Conservation (phyloP, 1,140 invertebrate genomes). For the Euglossa dilemma region DNA sequence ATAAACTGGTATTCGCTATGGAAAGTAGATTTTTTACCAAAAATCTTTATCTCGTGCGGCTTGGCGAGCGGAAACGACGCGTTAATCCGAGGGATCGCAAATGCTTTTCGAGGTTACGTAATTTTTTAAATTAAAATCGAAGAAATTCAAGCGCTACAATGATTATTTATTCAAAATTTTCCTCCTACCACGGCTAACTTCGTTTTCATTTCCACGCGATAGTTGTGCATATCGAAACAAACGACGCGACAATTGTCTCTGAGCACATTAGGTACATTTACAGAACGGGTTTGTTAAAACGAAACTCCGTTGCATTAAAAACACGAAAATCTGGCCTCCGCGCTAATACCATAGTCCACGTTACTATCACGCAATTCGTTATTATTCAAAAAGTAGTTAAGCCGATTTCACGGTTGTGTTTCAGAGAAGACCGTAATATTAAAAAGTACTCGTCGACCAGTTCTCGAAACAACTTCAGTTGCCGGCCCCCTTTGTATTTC, state of each 20-base stretch:
- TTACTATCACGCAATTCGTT: slow-evolving; percentile 42
- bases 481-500: slow-evolving; percentile 4
- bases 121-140: too few species aligned
- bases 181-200: neutral
- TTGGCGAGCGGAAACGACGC: neutral
- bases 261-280: neutral
- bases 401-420: slow-evolving; percentile 67
- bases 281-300: neutral
- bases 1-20: neutral
- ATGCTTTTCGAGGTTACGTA: too few species aligned
- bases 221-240: neutral
- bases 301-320: slow-evolving; percentile 32
- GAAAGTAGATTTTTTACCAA: neutral
- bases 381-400: slow-evolving; percentile 73
- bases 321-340: slow-evolving; percentile 25
- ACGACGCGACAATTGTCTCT: neutral
- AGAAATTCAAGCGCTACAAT: too few species aligned
- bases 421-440: slow-evolving; percentile 39
- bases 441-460: slow-evolving; percentile 54
- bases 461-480: slow-evolving; percentile 32
- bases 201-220: neutral
- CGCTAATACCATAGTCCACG: slow-evolving; percentile 27
- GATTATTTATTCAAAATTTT: too few species aligned
- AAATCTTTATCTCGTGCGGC: neutral
- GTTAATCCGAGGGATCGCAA: neutral